Base-by-base conservation (phyloP, 2,113 vertebrate genomes). In the Zapornia atra region DNA sequence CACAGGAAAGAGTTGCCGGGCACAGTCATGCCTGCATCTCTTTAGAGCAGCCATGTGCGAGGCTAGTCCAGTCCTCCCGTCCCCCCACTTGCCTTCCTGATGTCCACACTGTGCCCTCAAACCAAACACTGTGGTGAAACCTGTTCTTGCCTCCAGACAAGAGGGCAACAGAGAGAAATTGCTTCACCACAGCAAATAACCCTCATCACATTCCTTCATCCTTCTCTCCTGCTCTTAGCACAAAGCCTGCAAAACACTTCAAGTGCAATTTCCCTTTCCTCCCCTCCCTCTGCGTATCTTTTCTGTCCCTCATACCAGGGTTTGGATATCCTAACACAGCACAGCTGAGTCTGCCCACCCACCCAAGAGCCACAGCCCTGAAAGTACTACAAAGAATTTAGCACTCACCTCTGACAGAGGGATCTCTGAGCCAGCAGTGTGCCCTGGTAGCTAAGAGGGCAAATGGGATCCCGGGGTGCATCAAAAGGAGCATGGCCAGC, bases 21-120 rank as follows among this genome's bases (percentile, higher is more conserved):
- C 54, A 22, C n/a, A 79, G 24, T 38, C 50, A 31, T 0, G 0
- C 16, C 56, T 64, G 44, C 44, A 46, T 46, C 15, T 46, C 44
- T 46, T 46, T 46, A 46, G 44, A 46, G 44, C 4, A 8, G 44
- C 44, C 44, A 18, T 46, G 44, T 46, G 44, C 17, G 28, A 60
- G 34, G 36, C 9, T 50, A 46, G 44, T 46, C 44, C 44, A 25
- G 21, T 40, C 42, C 48, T 66, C 29, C 0, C 1, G 19, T 73
- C 11, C 31, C 28, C 16, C 56, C 21, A 6, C 13, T 19, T 70
- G 48, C 53, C 64, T 44, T 48, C 42, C 28, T 54, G 31, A 6
- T 10, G 18, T 33, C 75, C 76, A 44, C 34, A 57, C 21, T 12
- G 40, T 15, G 64, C 46, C 24, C 36, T 72, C 60, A 48, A 59